phyloP scores from a whole-genome alignment of 2,113 vertebrate species.

The Dendrocopos noguchii region DNA sequence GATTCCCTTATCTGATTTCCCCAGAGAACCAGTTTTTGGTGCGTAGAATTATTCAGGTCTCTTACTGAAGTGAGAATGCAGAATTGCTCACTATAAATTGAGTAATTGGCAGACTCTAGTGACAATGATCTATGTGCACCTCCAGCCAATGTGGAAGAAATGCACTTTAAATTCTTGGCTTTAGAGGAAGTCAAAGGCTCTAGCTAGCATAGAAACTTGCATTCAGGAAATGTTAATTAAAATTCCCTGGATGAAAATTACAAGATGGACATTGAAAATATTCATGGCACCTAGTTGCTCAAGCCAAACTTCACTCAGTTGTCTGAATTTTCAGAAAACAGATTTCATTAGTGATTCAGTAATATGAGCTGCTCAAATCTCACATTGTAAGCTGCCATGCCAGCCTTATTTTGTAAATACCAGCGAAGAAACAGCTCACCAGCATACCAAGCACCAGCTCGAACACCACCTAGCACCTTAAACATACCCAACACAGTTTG shows the following conservation, averaged over 20 bases:
- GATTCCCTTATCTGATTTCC: neutral
- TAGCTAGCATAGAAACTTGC: neutral
- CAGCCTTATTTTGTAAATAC: neutral
- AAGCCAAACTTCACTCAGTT: constrained; percentile 10
- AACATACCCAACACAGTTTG: neutral
- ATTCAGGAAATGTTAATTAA: constrained; percentile 58
- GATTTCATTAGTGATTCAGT: neutral
- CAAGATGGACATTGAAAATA: neutral
- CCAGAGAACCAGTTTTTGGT: constrained; percentile 20
- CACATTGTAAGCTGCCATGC: neutral
- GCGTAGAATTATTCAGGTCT: constrained; percentile 39
- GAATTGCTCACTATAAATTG: constrained; percentile 5
- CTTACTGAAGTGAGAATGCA: neutral
- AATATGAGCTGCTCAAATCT: neutral
- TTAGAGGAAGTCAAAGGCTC: constrained; percentile 13
- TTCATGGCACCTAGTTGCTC: neutral
- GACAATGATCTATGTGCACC: constrained; percentile 29
- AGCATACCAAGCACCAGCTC: neutral
- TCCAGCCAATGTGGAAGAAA: constrained; percentile 49
- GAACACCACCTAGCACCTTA: neutral
- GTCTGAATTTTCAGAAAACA: neutral
- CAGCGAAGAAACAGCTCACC: constrained; percentile 1
- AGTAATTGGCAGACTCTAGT: constrained; percentile 18
- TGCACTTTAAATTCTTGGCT: constrained; percentile 46
- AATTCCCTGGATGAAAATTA: constrained; percentile 36